Evolutionary conservation across 2,888 invertebrate genomes (phyloP).

Genomic region (Byasa hedistus): DNA sequence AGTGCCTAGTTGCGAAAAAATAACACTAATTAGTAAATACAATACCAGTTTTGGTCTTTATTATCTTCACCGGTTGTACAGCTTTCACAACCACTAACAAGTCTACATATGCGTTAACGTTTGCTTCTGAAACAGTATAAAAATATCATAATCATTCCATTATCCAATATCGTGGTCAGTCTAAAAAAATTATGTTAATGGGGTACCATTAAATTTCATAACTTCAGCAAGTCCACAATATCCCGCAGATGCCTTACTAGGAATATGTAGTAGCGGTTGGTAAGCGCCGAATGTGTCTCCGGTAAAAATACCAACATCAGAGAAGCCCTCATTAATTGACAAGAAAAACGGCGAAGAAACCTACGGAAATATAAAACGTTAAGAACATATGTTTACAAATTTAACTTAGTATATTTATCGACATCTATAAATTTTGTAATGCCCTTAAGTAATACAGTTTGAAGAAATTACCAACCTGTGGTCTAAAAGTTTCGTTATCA

Average conservation of each 20-base stretch:
- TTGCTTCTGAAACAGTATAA: slow-evolving; percentile 51
- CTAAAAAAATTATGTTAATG: not conserved
- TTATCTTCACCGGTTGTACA: slow-evolving; percentile 80
- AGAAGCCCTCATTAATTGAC: slow-evolving; percentile 82
- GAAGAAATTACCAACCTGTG: slow-evolving; percentile 66
- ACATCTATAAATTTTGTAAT: no score
- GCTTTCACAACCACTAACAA: slow-evolving; percentile 84
- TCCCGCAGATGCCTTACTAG: slow-evolving; percentile 83
- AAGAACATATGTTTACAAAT: no score
- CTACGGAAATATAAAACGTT: slow-evolving; percentile 48
- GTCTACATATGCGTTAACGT: slow-evolving; percentile 78
- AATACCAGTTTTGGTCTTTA: slow-evolving; percentile 81
- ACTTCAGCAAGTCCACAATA: slow-evolving; percentile 79
- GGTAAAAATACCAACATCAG: slow-evolving; percentile 81
- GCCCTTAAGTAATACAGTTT: not conserved
- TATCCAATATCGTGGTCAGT: not conserved
- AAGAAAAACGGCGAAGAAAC: slow-evolving; percentile 84
- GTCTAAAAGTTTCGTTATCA: slow-evolving; percentile 81
- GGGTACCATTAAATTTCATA: slow-evolving; percentile 61
- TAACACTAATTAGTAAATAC: slow-evolving; percentile 6
- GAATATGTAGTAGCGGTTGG: slow-evolving; percentile 78
- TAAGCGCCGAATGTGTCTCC: slow-evolving; percentile 73
- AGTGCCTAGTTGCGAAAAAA: not conserved
- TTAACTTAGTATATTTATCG: no score
- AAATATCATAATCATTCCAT: not conserved